Percentiles rank a stretch among this genome's conserved stretches.
These are phyloP conservation scores for Dryas iulia DNA, from an alignment of 1,140 invertebrate genomes.

Conservation along the genomic window DNA sequence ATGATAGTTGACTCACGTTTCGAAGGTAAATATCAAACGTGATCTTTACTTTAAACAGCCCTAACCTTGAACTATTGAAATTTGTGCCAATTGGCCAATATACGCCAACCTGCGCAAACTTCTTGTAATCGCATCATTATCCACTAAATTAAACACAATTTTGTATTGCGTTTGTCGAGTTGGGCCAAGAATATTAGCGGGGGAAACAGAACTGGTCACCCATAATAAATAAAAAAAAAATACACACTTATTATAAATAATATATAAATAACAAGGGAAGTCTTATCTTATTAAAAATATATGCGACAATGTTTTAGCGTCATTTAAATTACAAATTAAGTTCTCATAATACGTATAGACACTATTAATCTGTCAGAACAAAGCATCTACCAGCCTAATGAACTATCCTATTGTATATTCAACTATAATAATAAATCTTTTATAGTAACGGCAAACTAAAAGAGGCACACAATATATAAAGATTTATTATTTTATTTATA, in stretches of 20 bases:
- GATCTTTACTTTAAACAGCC: constrained; percentile 11
- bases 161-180: not conserved
- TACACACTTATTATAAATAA: not conserved
- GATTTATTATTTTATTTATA: not conserved
- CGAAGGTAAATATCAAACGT: constrained; percentile 6
- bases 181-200: not conserved
- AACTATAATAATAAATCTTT: constrained; percentile 1
- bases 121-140: not conserved
- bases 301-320: not conserved
- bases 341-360: not conserved
- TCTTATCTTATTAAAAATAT: not conserved
- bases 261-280: not conserved
- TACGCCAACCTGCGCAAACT: not conserved
- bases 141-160: not conserved
- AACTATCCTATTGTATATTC: not conserved
- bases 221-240: not conserved
- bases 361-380: not conserved
- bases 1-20: constrained; percentile 14
- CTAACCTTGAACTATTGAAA: constrained; percentile 24
- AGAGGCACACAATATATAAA: not conserved
- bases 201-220: not conserved
- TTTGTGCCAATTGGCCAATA: constrained; percentile 12
- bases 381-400: not conserved
- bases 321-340: not conserved
- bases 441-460: not conserved